Base-by-base conservation (phyloP, 2,113 vertebrate genomes). In the Callochromis pleurospilus region DNA sequence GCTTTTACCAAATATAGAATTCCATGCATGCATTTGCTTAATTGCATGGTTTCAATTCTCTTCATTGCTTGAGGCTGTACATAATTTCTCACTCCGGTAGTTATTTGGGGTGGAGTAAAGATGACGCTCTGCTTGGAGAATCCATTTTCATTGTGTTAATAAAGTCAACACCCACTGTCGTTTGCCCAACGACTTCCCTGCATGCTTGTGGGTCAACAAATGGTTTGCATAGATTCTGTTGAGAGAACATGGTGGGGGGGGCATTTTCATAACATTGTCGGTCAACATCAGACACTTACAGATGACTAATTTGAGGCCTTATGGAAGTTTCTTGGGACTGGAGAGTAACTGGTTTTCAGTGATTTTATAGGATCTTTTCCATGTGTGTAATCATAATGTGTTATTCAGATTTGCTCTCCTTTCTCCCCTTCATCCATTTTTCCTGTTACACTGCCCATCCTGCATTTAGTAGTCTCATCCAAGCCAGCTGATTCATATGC, bases 91-190 rank as follows among this genome's bases (percentile, higher is more conserved):
- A 40, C 33, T 90, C 29, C 45, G 17, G 79, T 45, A 38, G 56
- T 85, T 81, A 75, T 75, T 82, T 83, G 86, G 85, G 86, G 83
- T 87, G 88, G 90, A 81, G 90, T 11, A 80, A 60, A 82, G 81
- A 92, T 89, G 83, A 68, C 81, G 73, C 58, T 55, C 73, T 19
- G n/a, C 24, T 85, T 19, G 9, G 60, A 65, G 85, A 92, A 80
- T 91, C 80, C 19, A 51, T 56, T 86, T 85, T 31, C 38, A 42
- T 85, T 38, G 21, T 19, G 15, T 84, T 62, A 49, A 62, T 31
- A 14, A 31, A 60, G 83, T 88, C 84, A 80, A 65, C 33, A 42
- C 82, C 53, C 38, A 15, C 80, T 60, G 14, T 45, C 29, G 5
- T 65, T 19, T 84, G 15, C 26, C 70, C 70, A 19, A 15, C 2